Base-by-base conservation (phyloP, 2,888 invertebrate genomes). In the Stenchaetothrips biformis region DNA sequence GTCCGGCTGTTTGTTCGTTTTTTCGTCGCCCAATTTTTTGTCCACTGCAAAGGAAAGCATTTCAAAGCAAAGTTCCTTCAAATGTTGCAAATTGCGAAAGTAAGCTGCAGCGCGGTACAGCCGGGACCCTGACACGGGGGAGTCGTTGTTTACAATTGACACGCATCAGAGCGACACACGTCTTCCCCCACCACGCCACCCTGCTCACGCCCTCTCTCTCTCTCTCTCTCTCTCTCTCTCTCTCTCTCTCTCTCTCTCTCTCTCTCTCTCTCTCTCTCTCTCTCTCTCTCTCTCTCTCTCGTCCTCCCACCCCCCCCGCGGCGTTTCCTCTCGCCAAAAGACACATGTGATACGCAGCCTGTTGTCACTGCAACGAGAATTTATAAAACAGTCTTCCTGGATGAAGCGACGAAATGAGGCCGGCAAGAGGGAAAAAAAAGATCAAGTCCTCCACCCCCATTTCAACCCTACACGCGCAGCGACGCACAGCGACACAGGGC, bases 291-390 rank as follows among this genome's bases (percentile, higher is more conserved):
- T 4, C 67, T 11, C 67, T 21, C 21, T 21, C 6, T 21, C 67
- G 13, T 8, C 13, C 62, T 18, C 62, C 13, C 62, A n/a, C 62
- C 62, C 8, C 49, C 49, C 49, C 67, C 67, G 67, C 67, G 53
- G 53, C 53, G 53, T 53, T 53, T 53, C 53, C 53, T 53, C 53
- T 18, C 53, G 11, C 67, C 67, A 21, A 25, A 74, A 74, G 67
- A 74, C 67, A 74, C 67, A 74, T 74, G 67, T 74, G 67, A 74
- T 74, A 74, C 67, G 25, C 67, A 25, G 67, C 67, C 67, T 74
- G 67, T 74, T 74, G 67, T 74, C 67, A 74, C 67, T 74, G 67
- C 67, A 74, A 74, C 67, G 25, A 74, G 67, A 74, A 74, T 74
- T 74, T 74, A 74, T 74, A 74, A 74, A 74, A 74, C 21, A 25